Conservation (phyloP, 1,140 invertebrate genomes). For the Coboldia fuscipes region DNA sequence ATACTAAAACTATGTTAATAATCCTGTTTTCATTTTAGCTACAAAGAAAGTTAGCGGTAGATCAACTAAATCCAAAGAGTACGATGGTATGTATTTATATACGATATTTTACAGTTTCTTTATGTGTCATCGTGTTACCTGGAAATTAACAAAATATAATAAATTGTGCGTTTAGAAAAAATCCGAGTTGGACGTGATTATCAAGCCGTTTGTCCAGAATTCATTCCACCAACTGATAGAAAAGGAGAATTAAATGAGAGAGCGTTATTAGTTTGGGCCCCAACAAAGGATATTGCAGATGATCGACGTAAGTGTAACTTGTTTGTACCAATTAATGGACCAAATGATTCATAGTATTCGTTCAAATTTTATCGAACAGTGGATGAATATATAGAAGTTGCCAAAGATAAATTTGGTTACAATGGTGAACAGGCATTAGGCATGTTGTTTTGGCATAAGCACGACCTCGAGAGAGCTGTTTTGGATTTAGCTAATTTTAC, state of each 20-base stretch:
- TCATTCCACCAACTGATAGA: constrained; percentile 34
- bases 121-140: too few relatives aligned
- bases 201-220: constrained; percentile 73
- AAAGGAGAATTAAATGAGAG: constrained; percentile 50
- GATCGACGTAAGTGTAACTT: constrained; percentile 45
- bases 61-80: constrained; percentile 18
- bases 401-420: constrained; percentile 96
- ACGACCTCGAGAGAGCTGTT: constrained; percentile 80
- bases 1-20: too few relatives aligned
- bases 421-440: constrained; percentile 93
- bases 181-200: constrained; percentile 86
- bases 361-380: too few relatives aligned
- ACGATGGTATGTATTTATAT: constrained; percentile 12
- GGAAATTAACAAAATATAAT: too few relatives aligned
- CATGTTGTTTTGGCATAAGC: constrained; percentile 97
- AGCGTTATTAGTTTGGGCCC: constrained; percentile 88
- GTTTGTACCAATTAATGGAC: neutral
- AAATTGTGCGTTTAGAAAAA: too few relatives aligned
- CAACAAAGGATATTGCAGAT: constrained; percentile 69
- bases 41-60: constrained; percentile 19
- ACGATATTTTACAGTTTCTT: constrained; percentile 5
- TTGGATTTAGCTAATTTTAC: constrained; percentile 91
- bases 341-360: too few relatives aligned
- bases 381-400: constrained; percentile 82
- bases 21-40: constrained; percentile 7